A percentile compares a stretch with the other conserved stretches of the same genome.
These are phyloP conservation scores for Drosophila imparisetae DNA, from an alignment of 2,888 invertebrate genomes.

Conservation along the genomic window DNA sequence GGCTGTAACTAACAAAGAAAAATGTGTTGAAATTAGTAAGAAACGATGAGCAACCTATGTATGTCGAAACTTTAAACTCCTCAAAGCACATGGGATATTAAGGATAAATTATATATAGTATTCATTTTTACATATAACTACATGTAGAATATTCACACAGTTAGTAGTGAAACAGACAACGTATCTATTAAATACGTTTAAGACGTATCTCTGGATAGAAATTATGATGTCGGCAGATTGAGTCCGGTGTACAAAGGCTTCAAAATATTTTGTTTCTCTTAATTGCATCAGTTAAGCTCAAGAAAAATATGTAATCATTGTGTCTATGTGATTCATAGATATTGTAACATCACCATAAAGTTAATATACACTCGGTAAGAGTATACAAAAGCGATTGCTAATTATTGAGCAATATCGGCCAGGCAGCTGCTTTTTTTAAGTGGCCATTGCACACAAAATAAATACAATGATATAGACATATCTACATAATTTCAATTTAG, in stretches of 20 bases:
- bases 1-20: conserved; percentile 35
- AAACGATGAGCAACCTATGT: background rate
- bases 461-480: conserved; percentile 18
- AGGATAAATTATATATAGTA: background rate
- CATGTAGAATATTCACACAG: background rate
- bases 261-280: background rate
- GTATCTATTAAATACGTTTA: background rate
- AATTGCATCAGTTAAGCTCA: background rate
- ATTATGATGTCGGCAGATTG: background rate
- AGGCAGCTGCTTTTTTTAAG: conserved; percentile 13
- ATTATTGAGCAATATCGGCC: conserved; percentile 35
- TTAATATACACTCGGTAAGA: background rate
- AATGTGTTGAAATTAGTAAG: conserved; percentile 8
- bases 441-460: conserved; percentile 23
- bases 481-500: conserved; percentile 35
- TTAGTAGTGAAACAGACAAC: background rate
- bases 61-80: background rate
- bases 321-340: background rate
- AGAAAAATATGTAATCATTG: background rate
- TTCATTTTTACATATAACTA: background rate
- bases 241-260: background rate
- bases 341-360: background rate
- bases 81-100: background rate
- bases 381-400: conserved; percentile 34
- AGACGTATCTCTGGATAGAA: background rate